A percentile compares a stretch with the other conserved stretches of the same genome.
Evolutionary conservation across 2,797 vertebrate genomes (phyloP).

Genomic region (Bradypodion pumilum): DNA sequence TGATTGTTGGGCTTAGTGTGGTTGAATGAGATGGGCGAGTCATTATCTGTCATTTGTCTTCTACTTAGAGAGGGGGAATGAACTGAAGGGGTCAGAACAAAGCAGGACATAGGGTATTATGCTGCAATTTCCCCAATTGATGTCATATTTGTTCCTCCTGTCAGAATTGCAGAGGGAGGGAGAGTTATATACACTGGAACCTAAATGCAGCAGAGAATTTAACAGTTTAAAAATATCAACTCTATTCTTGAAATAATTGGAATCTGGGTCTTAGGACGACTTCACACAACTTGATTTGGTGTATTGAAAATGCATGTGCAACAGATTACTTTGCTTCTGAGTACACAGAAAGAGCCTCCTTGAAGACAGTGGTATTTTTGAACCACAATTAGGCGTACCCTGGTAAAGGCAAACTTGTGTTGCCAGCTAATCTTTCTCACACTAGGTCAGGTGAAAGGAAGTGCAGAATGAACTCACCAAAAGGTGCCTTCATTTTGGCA

Average conservation of each 20-base stretch:
- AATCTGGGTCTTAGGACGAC: background rate
- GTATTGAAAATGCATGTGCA: background rate
- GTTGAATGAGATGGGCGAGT: slow-evolving; percentile 66
- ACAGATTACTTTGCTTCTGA: background rate
- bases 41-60: slow-evolving; percentile 70
- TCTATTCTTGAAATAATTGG: background rate
- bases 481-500: no score
- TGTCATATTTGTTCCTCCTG: slow-evolving; percentile 23
- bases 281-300: background rate
- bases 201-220: background rate
- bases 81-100: slow-evolving; percentile 3
- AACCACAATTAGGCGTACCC: no score
- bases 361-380: no score
- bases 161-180: background rate
- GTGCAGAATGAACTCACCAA: no score
- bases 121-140: slow-evolving; percentile 35
- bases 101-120: slow-evolving; percentile 26
- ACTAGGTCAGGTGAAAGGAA: no score
- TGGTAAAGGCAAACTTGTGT: no score
- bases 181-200: background rate
- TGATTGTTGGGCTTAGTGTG: slow-evolving; percentile 63
- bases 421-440: no score
- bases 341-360: no score
- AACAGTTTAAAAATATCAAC: background rate
- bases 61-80: slow-evolving; percentile 51